Evolutionary conservation across 37 sponge, comb jelly and placozoan genomes (phyloP).

Genomic region (Geodia barretti): DNA sequence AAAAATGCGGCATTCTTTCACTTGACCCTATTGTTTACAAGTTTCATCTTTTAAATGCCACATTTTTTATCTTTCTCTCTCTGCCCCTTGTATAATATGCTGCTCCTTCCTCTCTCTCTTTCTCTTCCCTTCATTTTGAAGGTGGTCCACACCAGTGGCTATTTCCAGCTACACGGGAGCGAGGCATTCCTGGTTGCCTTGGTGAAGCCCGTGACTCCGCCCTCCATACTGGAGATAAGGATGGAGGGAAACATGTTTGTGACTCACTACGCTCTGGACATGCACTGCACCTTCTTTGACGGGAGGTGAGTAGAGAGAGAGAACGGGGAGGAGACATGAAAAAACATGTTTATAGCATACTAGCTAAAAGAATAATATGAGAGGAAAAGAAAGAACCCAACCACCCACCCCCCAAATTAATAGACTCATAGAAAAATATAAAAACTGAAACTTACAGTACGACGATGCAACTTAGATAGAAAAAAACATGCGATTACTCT

Average conservation of each 20-base stretch:
- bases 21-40: no score
- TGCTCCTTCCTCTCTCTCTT: not conserved
- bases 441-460: no score
- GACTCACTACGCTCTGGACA: conserved; percentile 64
- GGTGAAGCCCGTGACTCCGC: conserved; percentile 51
- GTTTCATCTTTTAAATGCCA: no score
- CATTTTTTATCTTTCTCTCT: conserved; percentile 1
- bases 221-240: conserved; percentile 62
- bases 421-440: no score
- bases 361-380: no score
- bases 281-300: conserved; percentile 75
- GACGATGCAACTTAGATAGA: no score
- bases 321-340: not conserved
- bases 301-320: conserved; percentile 48
- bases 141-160: conserved; percentile 51
- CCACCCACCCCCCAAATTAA: not conserved
- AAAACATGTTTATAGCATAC: not conserved
- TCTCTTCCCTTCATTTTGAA: not conserved
- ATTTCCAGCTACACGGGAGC: conserved; percentile 7
- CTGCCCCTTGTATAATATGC: not conserved
- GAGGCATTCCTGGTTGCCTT: conserved; percentile 37
- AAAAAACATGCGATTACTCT: not conserved
- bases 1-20: no score
- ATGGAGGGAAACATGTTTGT: conserved; percentile 75
- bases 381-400: not conserved